phyloP scores from a whole-genome alignment of 2,888 invertebrate species.

The Latrodectus hesperus region DNA sequence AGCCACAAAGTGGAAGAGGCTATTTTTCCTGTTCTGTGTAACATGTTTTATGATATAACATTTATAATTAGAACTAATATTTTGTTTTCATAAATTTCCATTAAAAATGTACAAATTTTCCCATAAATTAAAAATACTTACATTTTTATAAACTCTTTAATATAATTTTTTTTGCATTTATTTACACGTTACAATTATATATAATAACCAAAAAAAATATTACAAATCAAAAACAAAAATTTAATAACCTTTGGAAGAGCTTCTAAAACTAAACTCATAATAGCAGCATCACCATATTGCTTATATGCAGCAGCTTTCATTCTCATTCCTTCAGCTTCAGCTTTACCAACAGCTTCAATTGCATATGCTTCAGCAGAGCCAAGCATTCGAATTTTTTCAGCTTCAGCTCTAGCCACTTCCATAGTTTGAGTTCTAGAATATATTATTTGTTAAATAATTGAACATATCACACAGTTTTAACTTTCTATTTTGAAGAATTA shows the following conservation, averaged over 20 bases:
- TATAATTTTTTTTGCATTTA: no score
- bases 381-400: constrained; percentile 90
- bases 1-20: no score
- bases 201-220: no score
- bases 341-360: constrained; percentile 91
- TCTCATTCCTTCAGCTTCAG: constrained; percentile 96
- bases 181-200: no score
- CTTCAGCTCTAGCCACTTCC: constrained; percentile 91
- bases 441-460: not conserved
- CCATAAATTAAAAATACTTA: no score
- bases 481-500: not conserved
- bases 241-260: constrained; percentile 91
- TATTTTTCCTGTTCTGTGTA: no score
- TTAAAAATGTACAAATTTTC: no score
- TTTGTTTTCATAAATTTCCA: no score
- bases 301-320: constrained; percentile 96
- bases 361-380: constrained; percentile 94
- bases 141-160: no score
- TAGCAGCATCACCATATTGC: constrained; percentile 96
- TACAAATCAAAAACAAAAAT: not conserved
- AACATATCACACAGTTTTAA: not conserved
- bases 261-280: constrained; percentile 92
- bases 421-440: constrained; percentile 82
- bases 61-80: no score
- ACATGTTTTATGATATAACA: no score